These are phyloP conservation scores for Bufo gargarizans DNA, from an alignment of 2,113 vertebrate genomes.

Conservation along the genomic window DNA sequence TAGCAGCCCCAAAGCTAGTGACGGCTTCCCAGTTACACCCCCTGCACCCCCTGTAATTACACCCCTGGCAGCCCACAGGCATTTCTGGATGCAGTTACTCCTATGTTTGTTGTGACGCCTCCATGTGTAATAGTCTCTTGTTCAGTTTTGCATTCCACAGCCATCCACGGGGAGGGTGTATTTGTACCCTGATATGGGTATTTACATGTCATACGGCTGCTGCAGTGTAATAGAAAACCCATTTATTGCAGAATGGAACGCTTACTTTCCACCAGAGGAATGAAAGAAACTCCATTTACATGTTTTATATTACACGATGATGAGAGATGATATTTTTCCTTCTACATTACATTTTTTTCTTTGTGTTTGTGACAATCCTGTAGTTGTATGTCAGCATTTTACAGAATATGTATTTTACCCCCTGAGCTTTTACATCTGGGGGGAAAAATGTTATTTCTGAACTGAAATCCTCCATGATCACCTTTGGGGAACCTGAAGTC, in stretches of 20 bases:
- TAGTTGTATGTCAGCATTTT: background rate
- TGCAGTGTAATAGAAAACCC: conserved; percentile 24
- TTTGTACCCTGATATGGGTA: background rate
- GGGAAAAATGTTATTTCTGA: background rate
- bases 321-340: background rate
- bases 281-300: background rate
- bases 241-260: conserved; percentile 4
- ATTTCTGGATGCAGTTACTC: background rate
- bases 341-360: conserved; percentile 1
- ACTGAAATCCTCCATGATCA: background rate
- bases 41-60: too few species aligned
- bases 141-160: background rate
- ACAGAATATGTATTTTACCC: background rate
- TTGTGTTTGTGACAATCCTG: background rate
- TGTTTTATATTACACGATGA: background rate
- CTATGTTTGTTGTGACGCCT: background rate
- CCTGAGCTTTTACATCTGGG: background rate
- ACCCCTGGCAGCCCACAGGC: too few species aligned
- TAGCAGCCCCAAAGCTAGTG: too few species aligned
- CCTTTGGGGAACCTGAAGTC: background rate
- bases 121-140: background rate
- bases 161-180: background rate
- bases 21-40: too few species aligned
- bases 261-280: background rate
- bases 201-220: background rate